Evolutionary conservation across 2,888 invertebrate species (phyloP).

Genomic region (Microplitis manilae): DNA sequence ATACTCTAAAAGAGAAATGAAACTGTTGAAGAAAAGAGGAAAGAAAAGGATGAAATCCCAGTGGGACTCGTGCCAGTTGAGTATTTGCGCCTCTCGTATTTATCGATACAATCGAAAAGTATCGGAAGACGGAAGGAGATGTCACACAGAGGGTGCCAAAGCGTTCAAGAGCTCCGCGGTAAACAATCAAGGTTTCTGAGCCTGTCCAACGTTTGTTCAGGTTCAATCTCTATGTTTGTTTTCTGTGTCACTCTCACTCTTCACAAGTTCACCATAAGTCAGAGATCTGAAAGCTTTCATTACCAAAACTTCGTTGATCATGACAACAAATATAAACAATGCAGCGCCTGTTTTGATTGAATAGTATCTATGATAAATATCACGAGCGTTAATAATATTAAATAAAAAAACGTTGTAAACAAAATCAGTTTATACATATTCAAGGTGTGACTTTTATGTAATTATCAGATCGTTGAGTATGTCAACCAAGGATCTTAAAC

Average conservation of each 20-base stretch:
- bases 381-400: background rate
- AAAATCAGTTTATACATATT: conserved; percentile 61
- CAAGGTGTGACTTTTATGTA: conserved; percentile 58
- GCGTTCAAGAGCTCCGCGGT: conserved; percentile 9
- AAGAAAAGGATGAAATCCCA: conserved; percentile 18
- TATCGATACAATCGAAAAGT: conserved; percentile 35
- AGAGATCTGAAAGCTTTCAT: background rate
- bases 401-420: background rate
- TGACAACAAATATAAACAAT: background rate
- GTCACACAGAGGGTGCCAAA: conserved; percentile 16
- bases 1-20: background rate
- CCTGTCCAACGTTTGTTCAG: conserved; percentile 11
- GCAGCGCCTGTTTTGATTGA: background rate
- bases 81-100: conserved; percentile 28
- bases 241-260: background rate
- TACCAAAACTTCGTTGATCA: background rate
- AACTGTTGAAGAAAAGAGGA: conserved; percentile 3
- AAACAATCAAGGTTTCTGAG: conserved; percentile 28
- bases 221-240: conserved; percentile 32
- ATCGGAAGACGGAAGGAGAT: conserved; percentile 21
- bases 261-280: background rate
- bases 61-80: conserved; percentile 35
- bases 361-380: background rate
- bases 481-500: conserved; percentile 63
- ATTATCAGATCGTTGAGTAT: conserved; percentile 65